Conservation (phyloP, 2,888 invertebrate genomes). For the Eupithecia tripunctaria region DNA sequence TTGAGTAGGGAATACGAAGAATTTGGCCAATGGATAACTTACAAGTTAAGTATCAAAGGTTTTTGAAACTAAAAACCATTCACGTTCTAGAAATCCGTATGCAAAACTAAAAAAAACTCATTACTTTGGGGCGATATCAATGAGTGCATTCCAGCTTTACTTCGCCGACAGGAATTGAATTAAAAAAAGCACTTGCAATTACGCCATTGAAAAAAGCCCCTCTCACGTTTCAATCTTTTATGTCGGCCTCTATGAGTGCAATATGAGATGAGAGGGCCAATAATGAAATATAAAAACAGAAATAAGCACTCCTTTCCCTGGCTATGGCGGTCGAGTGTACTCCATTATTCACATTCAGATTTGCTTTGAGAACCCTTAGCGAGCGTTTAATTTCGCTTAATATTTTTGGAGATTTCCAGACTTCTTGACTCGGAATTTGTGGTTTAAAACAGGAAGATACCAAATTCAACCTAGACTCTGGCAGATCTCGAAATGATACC, state of each 20-base stretch:
- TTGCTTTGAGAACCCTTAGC: slow-evolving; percentile 75
- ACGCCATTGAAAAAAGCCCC: slow-evolving; percentile 80
- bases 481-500: not conserved
- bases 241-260: slow-evolving; percentile 81
- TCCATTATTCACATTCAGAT: slow-evolving; percentile 79
- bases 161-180: slow-evolving; percentile 80
- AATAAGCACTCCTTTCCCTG: slow-evolving; percentile 77
- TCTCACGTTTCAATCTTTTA: slow-evolving; percentile 84
- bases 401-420: slow-evolving; percentile 48
- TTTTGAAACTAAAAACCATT: slow-evolving; percentile 5
- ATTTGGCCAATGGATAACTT: too few species aligned
- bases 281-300: slow-evolving; percentile 84
- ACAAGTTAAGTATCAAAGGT: slow-evolving; percentile 21
- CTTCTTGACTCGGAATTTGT: slow-evolving; percentile 20
- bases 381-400: slow-evolving; percentile 71
- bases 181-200: slow-evolving; percentile 82
- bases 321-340: slow-evolving; percentile 70
- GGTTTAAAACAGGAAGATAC: not conserved
- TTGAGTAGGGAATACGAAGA: too few species aligned
- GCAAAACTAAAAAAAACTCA: slow-evolving; percentile 63
- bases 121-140: slow-evolving; percentile 79
- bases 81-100: slow-evolving; percentile 43
- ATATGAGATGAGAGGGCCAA: slow-evolving; percentile 83
- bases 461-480: not conserved
- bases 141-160: slow-evolving; percentile 81